Evolutionary conservation across 2,797 vertebrate species (phyloP).

Genomic region (Balearica regulorum): DNA sequence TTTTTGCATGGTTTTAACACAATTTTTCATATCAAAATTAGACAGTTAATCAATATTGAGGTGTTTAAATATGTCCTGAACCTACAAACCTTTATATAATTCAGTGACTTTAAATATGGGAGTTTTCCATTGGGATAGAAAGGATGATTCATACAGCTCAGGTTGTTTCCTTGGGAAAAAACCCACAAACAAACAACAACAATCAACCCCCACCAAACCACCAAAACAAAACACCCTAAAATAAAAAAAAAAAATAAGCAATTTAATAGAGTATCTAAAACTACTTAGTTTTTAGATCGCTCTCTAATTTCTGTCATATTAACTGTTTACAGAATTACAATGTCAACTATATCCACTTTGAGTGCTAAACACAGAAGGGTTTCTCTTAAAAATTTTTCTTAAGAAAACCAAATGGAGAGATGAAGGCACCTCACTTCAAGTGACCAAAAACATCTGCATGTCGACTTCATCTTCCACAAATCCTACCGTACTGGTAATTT

Average conservation of each 20-base stretch:
- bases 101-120: not conserved
- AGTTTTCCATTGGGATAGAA: not conserved
- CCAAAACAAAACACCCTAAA: not conserved
- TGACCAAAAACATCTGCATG: not conserved
- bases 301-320: not conserved
- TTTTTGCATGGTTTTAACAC: conserved; percentile 1
- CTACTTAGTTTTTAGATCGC: not conserved
- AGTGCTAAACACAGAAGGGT: not conserved
- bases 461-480: not conserved
- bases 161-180: not conserved
- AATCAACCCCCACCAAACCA: not conserved
- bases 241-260: too few species aligned
- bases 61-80: conserved; percentile 18
- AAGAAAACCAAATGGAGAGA: not conserved
- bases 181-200: not conserved
- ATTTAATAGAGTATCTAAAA: not conserved
- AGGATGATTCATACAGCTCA: not conserved
- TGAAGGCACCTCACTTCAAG: not conserved
- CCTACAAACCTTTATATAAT: conserved; percentile 15
- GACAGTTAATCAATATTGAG: conserved; percentile 41
- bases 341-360: not conserved
- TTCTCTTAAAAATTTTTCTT: not conserved
- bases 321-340: not conserved
- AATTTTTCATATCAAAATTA: conserved; percentile 28
- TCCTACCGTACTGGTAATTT: not conserved